Conservation (phyloP, 2,888 invertebrate genomes). For the Sicus ferrugineus region DNA sequence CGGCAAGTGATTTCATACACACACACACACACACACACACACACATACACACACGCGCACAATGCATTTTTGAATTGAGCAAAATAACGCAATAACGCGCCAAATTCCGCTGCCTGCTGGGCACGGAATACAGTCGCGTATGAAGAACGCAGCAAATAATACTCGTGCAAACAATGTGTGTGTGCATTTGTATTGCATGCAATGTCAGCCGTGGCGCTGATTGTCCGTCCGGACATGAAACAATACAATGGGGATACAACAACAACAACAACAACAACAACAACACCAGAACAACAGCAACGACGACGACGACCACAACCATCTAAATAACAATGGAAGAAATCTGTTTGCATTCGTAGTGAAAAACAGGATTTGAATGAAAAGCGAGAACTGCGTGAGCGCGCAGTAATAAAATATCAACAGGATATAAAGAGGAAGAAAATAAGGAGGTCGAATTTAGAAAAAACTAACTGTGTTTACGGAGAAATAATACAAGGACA, state of each 20-base stretch:
- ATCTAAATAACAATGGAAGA: conserved; percentile 21
- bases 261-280: not conserved
- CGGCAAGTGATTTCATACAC: conserved; percentile 29
- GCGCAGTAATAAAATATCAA: conserved; percentile 33
- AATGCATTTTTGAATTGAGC: no score
- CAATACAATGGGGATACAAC: not conserved
- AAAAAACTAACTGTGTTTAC: not conserved
- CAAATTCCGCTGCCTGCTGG: conserved; percentile 14
- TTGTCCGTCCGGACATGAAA: not conserved
- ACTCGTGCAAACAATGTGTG: no score
- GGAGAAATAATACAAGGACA: conserved; percentile 7
- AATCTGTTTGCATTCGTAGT: conserved; percentile 26
- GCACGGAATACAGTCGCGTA: conserved; percentile 25
- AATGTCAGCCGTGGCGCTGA: not conserved
- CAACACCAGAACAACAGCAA: not conserved
- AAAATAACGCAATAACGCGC: conserved; percentile 27
- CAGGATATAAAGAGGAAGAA: not conserved
- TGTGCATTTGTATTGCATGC: not conserved
- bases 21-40: conserved; percentile 31
- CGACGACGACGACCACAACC: no score
- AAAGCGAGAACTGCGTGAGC: conserved; percentile 50
- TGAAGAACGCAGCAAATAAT: conserved; percentile 27
- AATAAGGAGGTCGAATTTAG: not conserved
- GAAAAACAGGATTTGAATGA: conserved; percentile 43
- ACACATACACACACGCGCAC: no score